Conservation (phyloP, 2,888 invertebrate genomes). For the Napeogenes inachia region DNA sequence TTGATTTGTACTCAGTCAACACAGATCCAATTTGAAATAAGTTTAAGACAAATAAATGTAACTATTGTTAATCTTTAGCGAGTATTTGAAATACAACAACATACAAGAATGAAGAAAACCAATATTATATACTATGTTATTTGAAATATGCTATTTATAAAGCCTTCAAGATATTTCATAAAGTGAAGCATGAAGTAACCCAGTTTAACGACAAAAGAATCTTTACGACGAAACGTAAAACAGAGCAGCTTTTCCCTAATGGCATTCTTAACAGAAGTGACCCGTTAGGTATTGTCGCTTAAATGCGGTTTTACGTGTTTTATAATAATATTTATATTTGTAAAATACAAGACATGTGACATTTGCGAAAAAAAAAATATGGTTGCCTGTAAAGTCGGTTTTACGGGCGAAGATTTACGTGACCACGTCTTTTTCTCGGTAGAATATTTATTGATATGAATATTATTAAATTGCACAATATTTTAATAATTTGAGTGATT, state of each 20-base stretch:
- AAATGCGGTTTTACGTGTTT: slow-evolving; percentile 1
- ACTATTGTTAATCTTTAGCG: too few species aligned
- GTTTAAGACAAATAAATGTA: neutral
- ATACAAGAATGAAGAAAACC: too few species aligned
- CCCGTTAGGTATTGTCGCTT: slow-evolving; percentile 4
- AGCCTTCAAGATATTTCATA: slow-evolving; percentile 2
- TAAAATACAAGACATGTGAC: neutral
- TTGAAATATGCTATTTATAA: neutral
- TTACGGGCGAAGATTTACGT: too few species aligned
- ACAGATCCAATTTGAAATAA: slow-evolving; percentile 7
- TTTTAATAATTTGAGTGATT: too few species aligned
- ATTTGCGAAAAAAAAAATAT: too few species aligned
- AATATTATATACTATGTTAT: neutral
- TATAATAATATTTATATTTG: neutral
- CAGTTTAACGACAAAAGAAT: slow-evolving; percentile 4
- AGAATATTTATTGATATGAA: too few species aligned
- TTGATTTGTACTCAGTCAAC: neutral
- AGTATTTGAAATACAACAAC: too few species aligned
- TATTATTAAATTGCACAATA: too few species aligned
- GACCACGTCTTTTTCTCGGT: too few species aligned
- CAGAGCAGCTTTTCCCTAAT: slow-evolving; percentile 4
- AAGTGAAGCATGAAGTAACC: neutral
- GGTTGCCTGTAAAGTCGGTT: too few species aligned
- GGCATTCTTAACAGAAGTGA: slow-evolving; percentile 6
- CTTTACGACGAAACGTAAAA: slow-evolving; percentile 3